Evolutionary conservation across 2,797 vertebrate genomes (phyloP), one percentile per base, ranked within the genome.

Genomic region (Alectoris magna): DNA sequence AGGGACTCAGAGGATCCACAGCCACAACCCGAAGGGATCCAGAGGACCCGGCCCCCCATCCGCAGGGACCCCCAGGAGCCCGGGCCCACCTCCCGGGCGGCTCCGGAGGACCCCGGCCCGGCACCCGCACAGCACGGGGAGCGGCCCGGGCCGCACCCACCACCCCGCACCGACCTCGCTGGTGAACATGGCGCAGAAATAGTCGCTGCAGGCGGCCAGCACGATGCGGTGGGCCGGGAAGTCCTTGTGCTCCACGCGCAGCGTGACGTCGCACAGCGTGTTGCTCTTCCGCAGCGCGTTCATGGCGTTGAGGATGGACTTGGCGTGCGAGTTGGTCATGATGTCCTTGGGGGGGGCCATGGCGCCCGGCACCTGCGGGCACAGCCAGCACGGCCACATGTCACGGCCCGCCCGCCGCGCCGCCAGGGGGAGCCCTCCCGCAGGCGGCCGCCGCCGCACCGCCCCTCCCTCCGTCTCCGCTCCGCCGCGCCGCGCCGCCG

Each of bases 291-390:
- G 98, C 91, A 99, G 98, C 6, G 98, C 98, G 95, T 99, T 99
- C 99, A 99, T 99, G 56, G 99, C 98, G 73, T 99, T 99, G 92
- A 99, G 98, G 97, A 99, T 99, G 97, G 99, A 99, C 95, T 99
- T 99, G 97, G 99, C 99, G 34, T 99, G 99, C 31, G 99, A 99
- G 93, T 99, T 99, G 90, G 99, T 99, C 99, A 99, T 99, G 97
- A 99, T 99, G 97, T 99, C 99, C 98, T 99, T 99, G 97, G 99
- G 99, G 97, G 99, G 99, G 95, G 99, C 99, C 99, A 99, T 99
- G 97, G 79, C 97, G 93, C 91, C 88, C 91, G 93, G 94, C 94
- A 94, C 95, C 95, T 95, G 94, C 94, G 94, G 94, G 94, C 95
- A 94, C 91, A 95, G 94, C 94, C 93, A 95, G 93, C 95, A 95